phyloP scores from a whole-genome alignment of 1,140 invertebrate genomes.

The Aphidius ervi region DNA sequence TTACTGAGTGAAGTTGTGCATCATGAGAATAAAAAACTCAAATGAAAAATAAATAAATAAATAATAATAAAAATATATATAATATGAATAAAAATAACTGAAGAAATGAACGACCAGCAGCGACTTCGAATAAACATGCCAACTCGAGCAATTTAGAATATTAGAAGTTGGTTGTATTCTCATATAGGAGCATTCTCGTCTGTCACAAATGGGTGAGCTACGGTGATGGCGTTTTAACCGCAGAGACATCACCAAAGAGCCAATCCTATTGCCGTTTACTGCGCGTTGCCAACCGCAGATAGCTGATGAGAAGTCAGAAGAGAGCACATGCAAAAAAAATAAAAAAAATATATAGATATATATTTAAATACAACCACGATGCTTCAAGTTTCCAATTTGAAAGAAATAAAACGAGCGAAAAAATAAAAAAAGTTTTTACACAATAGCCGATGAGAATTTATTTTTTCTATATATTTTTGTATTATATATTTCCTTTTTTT shows the following conservation, averaged over 20 bases:
- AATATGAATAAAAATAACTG: constrained; percentile 3
- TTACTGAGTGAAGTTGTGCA: not conserved
- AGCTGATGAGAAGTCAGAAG: constrained; percentile 13
- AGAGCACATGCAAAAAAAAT: constrained; percentile 29
- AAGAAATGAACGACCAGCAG: constrained; percentile 34
- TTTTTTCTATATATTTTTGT: too few relatives aligned
- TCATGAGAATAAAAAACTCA: not conserved
- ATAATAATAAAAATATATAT: not conserved
- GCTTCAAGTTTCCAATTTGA: too few relatives aligned
- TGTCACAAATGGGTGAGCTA: constrained; percentile 44
- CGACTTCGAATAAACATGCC: constrained; percentile 49
- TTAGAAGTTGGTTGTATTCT: constrained; percentile 41
- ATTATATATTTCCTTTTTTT: too few relatives aligned
- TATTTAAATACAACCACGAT: too few relatives aligned
- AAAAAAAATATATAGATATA: too few relatives aligned
- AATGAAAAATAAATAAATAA: constrained; percentile 4
- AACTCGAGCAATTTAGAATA: constrained; percentile 43
- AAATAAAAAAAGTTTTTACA: too few relatives aligned
- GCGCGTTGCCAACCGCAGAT: constrained; percentile 36
- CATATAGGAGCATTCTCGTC: constrained; percentile 32
- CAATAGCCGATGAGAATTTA: too few relatives aligned
- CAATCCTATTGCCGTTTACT: constrained; percentile 36
- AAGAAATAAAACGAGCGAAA: too few relatives aligned
- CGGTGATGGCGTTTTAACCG: constrained; percentile 47
- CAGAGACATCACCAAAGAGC: constrained; percentile 36